phyloP scores from a whole-genome alignment of 2,797 vertebrate genomes.

The Paramormyrops hopkinsi region DNA sequence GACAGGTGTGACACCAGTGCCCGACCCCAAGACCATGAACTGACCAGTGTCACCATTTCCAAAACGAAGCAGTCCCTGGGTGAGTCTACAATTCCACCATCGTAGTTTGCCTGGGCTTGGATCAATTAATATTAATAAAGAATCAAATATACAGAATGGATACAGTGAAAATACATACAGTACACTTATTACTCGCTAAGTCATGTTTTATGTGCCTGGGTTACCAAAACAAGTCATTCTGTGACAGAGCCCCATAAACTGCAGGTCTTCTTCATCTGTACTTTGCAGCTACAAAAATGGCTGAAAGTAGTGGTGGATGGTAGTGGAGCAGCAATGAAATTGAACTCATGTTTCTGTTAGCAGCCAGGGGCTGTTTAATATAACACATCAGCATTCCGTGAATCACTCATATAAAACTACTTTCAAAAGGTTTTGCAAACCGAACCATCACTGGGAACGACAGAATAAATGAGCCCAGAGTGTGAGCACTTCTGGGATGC shows the following conservation, averaged over 20 bases:
- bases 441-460: not conserved
- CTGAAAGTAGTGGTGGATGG: not conserved
- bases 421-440: not conserved
- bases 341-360: not conserved
- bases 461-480: not conserved
- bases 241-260: not conserved
- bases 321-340: not conserved
- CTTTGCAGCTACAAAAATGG: not conserved
- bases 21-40: conserved; percentile 55
- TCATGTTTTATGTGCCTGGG: not conserved
- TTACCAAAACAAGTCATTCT: not conserved
- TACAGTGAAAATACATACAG: not conserved
- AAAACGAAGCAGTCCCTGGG: conserved; percentile 88
- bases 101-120: not conserved
- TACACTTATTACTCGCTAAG: not conserved
- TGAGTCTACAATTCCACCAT: conserved; percentile 47
- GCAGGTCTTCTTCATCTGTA: not conserved
- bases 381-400: not conserved
- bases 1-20: conserved; percentile 40
- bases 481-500: not conserved
- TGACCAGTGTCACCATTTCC: conserved; percentile 72
- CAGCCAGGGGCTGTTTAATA: not conserved
- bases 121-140: not conserved
- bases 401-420: not conserved
- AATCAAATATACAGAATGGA: not conserved